Percentiles rank a stretch among this genome's conserved stretches.
These are phyloP conservation scores for Parthenolecanium corni DNA, from an alignment of 2,888 invertebrate genomes.

Conservation along the genomic window DNA sequence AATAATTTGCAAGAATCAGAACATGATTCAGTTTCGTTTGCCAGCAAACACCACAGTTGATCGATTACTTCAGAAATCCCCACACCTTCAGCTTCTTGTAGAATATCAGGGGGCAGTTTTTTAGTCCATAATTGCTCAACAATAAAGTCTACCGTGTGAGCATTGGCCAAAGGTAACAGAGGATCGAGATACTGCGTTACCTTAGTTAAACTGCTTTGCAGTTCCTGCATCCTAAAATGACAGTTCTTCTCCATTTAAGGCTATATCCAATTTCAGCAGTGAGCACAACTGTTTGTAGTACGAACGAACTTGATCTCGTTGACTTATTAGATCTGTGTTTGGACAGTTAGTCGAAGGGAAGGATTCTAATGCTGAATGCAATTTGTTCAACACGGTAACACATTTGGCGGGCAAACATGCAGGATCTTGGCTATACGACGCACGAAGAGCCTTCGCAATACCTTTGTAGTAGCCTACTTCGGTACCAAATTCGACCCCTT, in stretches of 20 bases:
- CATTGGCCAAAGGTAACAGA: slow-evolving; percentile 53
- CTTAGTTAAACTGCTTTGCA: slow-evolving; percentile 17
- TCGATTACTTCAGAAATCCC: slow-evolving; percentile 34
- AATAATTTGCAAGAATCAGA: background rate
- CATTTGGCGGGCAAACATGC: slow-evolving; percentile 42
- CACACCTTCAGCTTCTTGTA: slow-evolving; percentile 40
- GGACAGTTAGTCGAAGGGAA: slow-evolving; percentile 57
- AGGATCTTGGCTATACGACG: slow-evolving; percentile 32
- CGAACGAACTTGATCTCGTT: slow-evolving; percentile 51
- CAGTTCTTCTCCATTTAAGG: background rate
- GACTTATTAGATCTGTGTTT: slow-evolving; percentile 51
- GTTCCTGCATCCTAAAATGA: background rate
- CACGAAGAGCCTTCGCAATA: slow-evolving; percentile 44
- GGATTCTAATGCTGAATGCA: slow-evolving; percentile 48
- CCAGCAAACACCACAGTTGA: slow-evolving; percentile 33
- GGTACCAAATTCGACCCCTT: slow-evolving; percentile 61
- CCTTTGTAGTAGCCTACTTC: slow-evolving; percentile 66
- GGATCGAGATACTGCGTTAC: slow-evolving; percentile 48
- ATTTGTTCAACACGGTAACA: slow-evolving; percentile 43
- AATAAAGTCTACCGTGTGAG: slow-evolving; percentile 66
- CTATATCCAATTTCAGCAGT: slow-evolving; percentile 48
- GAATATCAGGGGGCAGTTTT: slow-evolving; percentile 47
- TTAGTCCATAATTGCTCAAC: slow-evolving; percentile 53
- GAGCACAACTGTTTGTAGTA: slow-evolving; percentile 59
- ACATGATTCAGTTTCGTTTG: background rate